Evolutionary conservation across 2,888 invertebrate genomes (phyloP), one percentile per base, ranked within the genome.

Genomic region (Drosophila putrida): DNA sequence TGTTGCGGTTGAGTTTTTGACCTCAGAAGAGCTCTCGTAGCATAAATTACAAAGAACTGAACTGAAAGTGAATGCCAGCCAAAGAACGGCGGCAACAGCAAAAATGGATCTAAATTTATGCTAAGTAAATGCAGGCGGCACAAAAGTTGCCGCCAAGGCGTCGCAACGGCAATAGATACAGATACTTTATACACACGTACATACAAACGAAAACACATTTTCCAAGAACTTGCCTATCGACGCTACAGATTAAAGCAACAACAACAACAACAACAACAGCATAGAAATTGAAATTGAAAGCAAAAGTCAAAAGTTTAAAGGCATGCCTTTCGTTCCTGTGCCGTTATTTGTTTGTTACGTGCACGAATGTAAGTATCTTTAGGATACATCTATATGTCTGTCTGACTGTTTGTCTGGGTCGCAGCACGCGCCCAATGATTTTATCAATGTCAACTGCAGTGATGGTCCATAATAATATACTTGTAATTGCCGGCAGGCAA

Each of bases 371-470:
- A 11, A 35, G 49, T 62, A 55, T 67, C 60, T 70, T 43, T 11
- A 11, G 44, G 62, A 61, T 68, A 41, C 46, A 46, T 49, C 59
- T 49, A 35, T 60, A 41, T 43, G 51, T 46, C 47, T 28, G 25
- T 41, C n/a, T 41, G 43, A 25, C 43, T 38, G 25, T 27, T 20
- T 39, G 59, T 65, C 69, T 69, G 63, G 62, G 50, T 36, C 76
- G 11, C 73, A 77, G 89, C 88, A 85, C 88, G 89, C 89, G 85
- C 73, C 67, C 72, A 75, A 71, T 71, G 89, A 85, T 89, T 88
- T 84, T 77, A 89, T 89, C 89, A 85, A 88, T 85, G 88, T 88
- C 85, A 89, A 77, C 82, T 76, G 71, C 81, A 83, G 62, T 38
- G 63, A 59, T 62, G 53, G 54, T 58, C 55, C 73, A 44, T 53